phyloP scores from a whole-genome alignment of 2,797 vertebrate genomes.

The Manis crassicaudata region DNA sequence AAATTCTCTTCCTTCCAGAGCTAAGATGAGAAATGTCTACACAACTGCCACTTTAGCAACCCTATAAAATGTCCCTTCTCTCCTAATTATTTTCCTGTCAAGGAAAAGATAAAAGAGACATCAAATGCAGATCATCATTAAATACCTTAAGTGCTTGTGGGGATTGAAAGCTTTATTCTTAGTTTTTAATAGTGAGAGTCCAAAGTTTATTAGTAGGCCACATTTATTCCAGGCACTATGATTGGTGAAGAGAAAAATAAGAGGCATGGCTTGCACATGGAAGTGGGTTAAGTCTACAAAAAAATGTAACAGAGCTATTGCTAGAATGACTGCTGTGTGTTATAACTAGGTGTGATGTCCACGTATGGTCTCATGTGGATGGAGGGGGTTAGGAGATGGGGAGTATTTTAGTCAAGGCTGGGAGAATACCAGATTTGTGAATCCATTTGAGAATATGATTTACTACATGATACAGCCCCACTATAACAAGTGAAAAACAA shows the following conservation, averaged over 20 bases:
- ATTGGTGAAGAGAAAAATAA: neutral
- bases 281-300: neutral
- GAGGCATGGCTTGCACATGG: neutral
- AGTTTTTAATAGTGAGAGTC: neutral
- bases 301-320: neutral
- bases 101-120: constrained; percentile 41
- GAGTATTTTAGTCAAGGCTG: neutral
- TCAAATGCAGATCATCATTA: constrained; percentile 35
- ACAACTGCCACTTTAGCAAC: neutral
- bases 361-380: neutral
- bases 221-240: neutral
- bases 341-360: too few relatives aligned
- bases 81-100: constrained; percentile 60
- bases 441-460: neutral
- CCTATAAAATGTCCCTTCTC: constrained; percentile 26
- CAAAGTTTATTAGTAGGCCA: neutral
- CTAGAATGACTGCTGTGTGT: neutral
- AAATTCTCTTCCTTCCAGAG: constrained; percentile 20
- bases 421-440: neutral
- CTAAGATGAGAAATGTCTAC: neutral
- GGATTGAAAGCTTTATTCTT: neutral
- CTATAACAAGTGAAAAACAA: neutral
- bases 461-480: neutral
- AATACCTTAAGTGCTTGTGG: constrained; percentile 4
- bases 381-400: too few relatives aligned